Percentiles rank a stretch among this genome's conserved stretches.
phyloP scores from a whole-genome alignment of 2,888 invertebrate genomes.

The Phrixothrix hirtus region DNA sequence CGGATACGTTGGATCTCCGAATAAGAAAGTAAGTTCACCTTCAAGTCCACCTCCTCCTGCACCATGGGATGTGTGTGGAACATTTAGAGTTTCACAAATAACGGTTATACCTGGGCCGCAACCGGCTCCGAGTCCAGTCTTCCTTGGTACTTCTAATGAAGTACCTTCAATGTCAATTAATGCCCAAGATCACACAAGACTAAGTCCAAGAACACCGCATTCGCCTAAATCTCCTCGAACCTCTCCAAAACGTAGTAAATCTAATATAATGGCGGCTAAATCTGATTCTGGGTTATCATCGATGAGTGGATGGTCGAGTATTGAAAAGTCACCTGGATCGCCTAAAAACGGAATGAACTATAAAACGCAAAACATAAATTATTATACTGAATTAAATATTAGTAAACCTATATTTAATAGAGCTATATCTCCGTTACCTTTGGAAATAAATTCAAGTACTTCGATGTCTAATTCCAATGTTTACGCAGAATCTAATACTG shows the following conservation, averaged over 20 bases:
- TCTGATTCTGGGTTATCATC: slow-evolving; percentile 87
- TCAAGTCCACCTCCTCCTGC: slow-evolving; percentile 84
- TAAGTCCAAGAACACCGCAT: slow-evolving; percentile 66
- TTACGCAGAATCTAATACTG: slow-evolving; percentile 61
- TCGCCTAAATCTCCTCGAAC: slow-evolving; percentile 75
- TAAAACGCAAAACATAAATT: slow-evolving; percentile 38
- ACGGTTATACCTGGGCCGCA: slow-evolving; percentile 39
- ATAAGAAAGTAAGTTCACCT: slow-evolving; percentile 49
- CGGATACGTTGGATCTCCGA: slow-evolving; percentile 59
- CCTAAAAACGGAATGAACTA: slow-evolving; percentile 61
- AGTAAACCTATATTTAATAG: slow-evolving; percentile 21
- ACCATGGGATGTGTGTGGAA: slow-evolving; percentile 66
- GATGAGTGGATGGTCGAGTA: slow-evolving; percentile 84
- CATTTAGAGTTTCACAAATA: slow-evolving; percentile 56
- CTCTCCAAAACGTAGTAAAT: slow-evolving; percentile 70
- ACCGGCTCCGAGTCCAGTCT: slow-evolving; percentile 53
- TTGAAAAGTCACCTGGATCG: slow-evolving; percentile 83
- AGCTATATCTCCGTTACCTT: slow-evolving; percentile 32
- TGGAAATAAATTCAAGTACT: slow-evolving; percentile 29
- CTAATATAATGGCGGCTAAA: slow-evolving; percentile 73
- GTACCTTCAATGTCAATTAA: slow-evolving; percentile 50
- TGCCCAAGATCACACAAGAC: slow-evolving; percentile 56
- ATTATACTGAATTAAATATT: slow-evolving; percentile 35
- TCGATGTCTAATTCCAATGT: slow-evolving; percentile 57
- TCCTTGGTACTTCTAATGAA: slow-evolving; percentile 53